A percentile compares a stretch with the other conserved stretches of the same genome.
phyloP scores from a whole-genome alignment of 1,140 invertebrate genomes.

The Drosophila malerkotliana region DNA sequence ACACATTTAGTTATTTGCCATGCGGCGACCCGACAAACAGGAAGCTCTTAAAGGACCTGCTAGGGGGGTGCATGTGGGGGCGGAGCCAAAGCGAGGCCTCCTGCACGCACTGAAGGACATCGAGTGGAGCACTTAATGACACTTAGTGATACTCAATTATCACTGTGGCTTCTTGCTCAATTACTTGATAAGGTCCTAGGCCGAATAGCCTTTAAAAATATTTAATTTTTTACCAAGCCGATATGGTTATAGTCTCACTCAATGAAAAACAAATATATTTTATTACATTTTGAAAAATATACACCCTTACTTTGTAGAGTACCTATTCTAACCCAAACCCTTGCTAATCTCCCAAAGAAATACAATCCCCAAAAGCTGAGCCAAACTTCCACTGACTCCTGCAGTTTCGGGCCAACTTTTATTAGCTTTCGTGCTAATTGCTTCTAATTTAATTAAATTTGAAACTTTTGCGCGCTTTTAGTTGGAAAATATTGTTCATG shows the following conservation, averaged over 20 bases:
- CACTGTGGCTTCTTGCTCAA: conserved; percentile 65
- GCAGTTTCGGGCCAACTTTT: conserved; percentile 75
- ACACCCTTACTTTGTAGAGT: neutral
- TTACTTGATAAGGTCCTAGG: conserved; percentile 54
- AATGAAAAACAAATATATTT: neutral
- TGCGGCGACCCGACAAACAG: conserved; percentile 54
- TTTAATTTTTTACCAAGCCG: too few species aligned
- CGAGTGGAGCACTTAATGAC: conserved; percentile 72
- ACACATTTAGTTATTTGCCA: conserved; percentile 81
- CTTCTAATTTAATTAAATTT: conserved; percentile 83
- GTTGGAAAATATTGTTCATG: conserved; percentile 74
- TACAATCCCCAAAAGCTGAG: conserved; percentile 42
- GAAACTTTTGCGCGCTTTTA: conserved; percentile 73
- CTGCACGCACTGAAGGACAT: conserved; percentile 36
- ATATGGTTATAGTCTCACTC: too few species aligned
- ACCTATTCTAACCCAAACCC: neutral
- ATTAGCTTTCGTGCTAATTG: conserved; percentile 79
- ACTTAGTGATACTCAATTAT: conserved; percentile 82
- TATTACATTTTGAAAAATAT: neutral
- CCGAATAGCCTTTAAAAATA: too few species aligned
- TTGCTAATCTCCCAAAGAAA: neutral
- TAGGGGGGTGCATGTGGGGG: neutral
- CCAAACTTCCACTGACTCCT: conserved; percentile 35
- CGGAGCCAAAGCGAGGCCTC: conserved; percentile 15
- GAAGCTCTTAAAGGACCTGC: neutral